Conservation (phyloP, 2,113 vertebrate genomes). For the Hippocampus comes region DNA sequence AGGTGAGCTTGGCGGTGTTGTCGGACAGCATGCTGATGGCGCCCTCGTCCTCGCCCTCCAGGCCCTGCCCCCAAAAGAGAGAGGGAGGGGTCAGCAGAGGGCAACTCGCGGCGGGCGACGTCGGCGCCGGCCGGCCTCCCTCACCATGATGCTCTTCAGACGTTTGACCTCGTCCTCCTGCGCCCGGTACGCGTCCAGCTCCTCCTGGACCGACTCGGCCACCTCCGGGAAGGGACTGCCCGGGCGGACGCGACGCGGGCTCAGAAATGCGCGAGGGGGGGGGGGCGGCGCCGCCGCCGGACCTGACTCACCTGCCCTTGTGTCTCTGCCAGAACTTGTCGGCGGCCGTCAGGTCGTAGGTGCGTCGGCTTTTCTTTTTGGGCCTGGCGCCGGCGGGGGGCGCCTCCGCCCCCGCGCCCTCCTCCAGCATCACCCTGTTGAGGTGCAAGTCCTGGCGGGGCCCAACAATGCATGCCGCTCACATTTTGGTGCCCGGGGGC, state of each 20-base stretch:
- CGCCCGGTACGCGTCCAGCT: constrained; percentile 88
- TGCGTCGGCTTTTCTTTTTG: constrained; percentile 93
- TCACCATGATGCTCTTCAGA: constrained; percentile 97
- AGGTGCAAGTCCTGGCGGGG: constrained; percentile 87
- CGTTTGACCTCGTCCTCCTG: constrained; percentile 97
- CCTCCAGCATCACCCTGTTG: constrained; percentile 90
- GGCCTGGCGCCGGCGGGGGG: constrained; percentile 90
- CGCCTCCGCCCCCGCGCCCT: constrained; percentile 78
- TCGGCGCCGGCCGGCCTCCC: neutral
- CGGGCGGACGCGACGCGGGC: neutral
- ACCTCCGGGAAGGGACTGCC: constrained; percentile 94
- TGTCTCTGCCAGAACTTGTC: constrained; percentile 98
- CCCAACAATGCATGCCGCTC: neutral
- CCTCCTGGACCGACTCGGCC: constrained; percentile 94
- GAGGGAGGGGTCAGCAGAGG: neutral
- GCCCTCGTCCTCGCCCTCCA: constrained; percentile 97
- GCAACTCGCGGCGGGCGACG: too few species aligned
- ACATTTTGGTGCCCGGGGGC: too few species aligned
- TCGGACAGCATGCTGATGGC: constrained; percentile 98
- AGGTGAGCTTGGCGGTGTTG: constrained; percentile 97
- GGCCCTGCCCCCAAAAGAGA: constrained; percentile 73
- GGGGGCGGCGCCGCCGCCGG: too few species aligned
- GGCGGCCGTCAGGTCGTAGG: constrained; percentile 88
- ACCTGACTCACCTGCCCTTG: constrained; percentile 87
- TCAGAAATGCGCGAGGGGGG: neutral